A percentile compares a stretch with the other conserved stretches of the same genome.
Conservation (phyloP, 2,888 invertebrate species). For the Toxonevra muliebris region DNA sequence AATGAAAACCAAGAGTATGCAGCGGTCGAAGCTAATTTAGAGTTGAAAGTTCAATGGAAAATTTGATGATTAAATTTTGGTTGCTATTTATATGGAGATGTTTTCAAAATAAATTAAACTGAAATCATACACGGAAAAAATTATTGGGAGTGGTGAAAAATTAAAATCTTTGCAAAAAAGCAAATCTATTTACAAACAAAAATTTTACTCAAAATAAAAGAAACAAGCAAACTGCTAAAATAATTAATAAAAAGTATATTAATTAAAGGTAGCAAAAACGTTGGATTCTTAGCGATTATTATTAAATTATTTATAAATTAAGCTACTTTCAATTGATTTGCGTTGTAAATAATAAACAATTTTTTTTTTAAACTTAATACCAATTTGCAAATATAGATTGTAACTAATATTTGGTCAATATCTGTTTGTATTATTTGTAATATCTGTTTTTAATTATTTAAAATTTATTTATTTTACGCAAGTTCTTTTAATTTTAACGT, state of each 20-base stretch:
- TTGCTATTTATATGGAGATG: neutral
- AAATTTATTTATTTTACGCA: slow-evolving; percentile 14
- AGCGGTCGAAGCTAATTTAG: too few relatives aligned
- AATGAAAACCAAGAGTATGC: too few relatives aligned
- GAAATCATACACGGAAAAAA: slow-evolving; percentile 16
- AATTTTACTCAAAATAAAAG: slow-evolving; percentile 24
- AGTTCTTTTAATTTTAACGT: neutral
- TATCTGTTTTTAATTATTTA: slow-evolving; percentile 25
- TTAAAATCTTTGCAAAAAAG: neutral
- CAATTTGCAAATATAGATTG: slow-evolving; percentile 25
- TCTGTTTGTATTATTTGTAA: too few relatives aligned
- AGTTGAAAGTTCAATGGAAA: too few relatives aligned
- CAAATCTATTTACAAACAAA: neutral
- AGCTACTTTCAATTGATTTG: neutral
- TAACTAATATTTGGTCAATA: too few relatives aligned
- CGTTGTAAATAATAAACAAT: slow-evolving; percentile 11
- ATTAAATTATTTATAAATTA: slow-evolving; percentile 32
- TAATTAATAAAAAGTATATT: slow-evolving; percentile 11
- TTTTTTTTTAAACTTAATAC: slow-evolving; percentile 35
- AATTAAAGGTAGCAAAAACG: slow-evolving; percentile 12
- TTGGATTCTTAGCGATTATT: neutral
- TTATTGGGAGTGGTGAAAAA: slow-evolving; percentile 8
- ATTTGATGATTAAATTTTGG: neutral
- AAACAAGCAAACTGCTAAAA: slow-evolving; percentile 19
- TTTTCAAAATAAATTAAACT: slow-evolving; percentile 22